A percentile compares a stretch with the other conserved stretches of the same genome.
Evolutionary conservation across 2,797 vertebrate species (phyloP).

Genomic region (Gymnocypris eckloni): DNA sequence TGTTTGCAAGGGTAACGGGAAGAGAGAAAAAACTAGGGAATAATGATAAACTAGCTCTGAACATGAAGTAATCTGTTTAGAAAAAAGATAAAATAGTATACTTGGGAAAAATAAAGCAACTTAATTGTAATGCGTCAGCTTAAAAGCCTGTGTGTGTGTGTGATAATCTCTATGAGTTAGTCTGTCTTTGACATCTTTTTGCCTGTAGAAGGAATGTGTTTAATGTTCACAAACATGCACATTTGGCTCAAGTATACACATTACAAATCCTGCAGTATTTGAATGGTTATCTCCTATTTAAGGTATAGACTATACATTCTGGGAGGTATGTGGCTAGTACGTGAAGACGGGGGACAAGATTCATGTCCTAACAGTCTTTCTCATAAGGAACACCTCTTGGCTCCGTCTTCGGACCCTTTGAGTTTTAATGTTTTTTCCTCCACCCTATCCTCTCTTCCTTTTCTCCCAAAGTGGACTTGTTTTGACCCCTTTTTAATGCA

Average conservation of each 20-base stretch:
- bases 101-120: constrained; percentile 33
- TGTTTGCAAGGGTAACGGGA: constrained; percentile 81
- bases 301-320: constrained; percentile 71
- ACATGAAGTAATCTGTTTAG: constrained; percentile 48
- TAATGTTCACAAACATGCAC: constrained; percentile 41
- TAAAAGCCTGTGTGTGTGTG: constrained; percentile 13
- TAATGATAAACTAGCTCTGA: constrained; percentile 45
- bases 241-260: constrained; percentile 38
- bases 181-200: constrained; percentile 25
- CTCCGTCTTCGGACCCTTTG: constrained; percentile 64
- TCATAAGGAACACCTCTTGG: constrained; percentile 70
- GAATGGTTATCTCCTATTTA: constrained; percentile 62
- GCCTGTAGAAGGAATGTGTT: constrained; percentile 41
- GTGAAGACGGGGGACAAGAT: constrained; percentile 76
- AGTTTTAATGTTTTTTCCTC: constrained; percentile 20
- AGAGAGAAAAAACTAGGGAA: constrained; percentile 58
- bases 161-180: constrained; percentile 11
- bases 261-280: constrained; percentile 51
- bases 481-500: constrained; percentile 62
- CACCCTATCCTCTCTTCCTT: constrained; percentile 53
- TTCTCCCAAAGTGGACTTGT: constrained; percentile 64
- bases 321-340: constrained; percentile 67
- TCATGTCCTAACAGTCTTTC: constrained; percentile 77
- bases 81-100: constrained; percentile 45
- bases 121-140: constrained; percentile 32